phyloP scores from a whole-genome alignment of 35 echinoderm and acorn worm genomes.

The Lytechinus variegatus region DNA sequence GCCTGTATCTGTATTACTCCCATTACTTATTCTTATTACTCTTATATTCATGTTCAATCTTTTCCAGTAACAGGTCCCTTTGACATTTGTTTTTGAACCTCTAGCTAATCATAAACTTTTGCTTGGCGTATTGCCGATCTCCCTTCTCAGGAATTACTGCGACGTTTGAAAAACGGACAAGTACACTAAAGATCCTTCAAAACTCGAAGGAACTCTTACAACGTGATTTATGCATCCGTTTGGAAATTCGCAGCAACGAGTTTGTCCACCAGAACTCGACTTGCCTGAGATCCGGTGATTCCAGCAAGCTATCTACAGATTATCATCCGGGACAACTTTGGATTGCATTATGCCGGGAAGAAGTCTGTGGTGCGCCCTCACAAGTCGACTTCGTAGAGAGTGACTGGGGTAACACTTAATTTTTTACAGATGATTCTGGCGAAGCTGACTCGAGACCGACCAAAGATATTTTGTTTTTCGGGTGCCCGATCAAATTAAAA shows the following conservation, averaged over 20 bases:
- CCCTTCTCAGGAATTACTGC: not conserved
- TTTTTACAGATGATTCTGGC: not conserved
- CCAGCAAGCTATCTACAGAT: not conserved
- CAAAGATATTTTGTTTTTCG: not conserved
- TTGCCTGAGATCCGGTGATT: not conserved
- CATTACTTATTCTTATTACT: too few species aligned
- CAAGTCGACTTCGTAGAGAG: not conserved
- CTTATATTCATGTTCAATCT: not conserved
- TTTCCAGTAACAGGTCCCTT: not conserved
- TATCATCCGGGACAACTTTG: not conserved
- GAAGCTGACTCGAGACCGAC: not conserved
- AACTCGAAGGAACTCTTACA: not conserved
- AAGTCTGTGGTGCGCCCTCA: not conserved
- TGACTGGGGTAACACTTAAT: not conserved
- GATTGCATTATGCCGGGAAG: not conserved
- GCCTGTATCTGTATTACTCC: too few species aligned
- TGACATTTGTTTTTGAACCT: not conserved
- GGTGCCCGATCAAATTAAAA: not conserved
- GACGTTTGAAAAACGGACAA: not conserved
- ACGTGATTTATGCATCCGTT: not conserved
- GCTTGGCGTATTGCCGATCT: not conserved
- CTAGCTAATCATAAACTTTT: not conserved
- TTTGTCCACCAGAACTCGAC: not conserved
- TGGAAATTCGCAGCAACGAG: not conserved
- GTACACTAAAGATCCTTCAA: not conserved